phyloP scores from a whole-genome alignment of 37 sponge, comb jelly and placozoan genomes.

The Aplysina aerophoba region DNA sequence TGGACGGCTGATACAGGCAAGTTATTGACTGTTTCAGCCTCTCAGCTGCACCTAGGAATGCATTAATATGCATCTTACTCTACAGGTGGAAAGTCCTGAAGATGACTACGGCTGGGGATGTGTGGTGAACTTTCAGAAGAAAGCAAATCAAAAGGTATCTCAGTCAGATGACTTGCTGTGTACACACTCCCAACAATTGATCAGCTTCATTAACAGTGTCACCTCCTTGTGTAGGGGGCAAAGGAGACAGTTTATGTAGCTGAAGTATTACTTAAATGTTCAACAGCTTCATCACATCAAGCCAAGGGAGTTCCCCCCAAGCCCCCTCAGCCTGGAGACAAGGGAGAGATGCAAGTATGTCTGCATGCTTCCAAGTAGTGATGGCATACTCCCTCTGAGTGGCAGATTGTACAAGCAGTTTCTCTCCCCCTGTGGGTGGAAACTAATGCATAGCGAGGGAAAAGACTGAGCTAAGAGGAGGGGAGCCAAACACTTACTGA shows the following conservation, averaged over 20 bases:
- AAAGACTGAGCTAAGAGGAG: too few relatives aligned
- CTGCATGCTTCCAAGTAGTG: neutral
- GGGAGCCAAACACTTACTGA: too few relatives aligned
- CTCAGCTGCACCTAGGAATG: neutral
- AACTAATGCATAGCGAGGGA: too few relatives aligned
- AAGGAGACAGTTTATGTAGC: conserved; percentile 78
- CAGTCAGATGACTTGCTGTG: neutral
- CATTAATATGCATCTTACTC: neutral
- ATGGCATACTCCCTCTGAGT: too few relatives aligned
- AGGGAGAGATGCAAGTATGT: conserved; percentile 84
- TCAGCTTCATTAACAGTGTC: neutral
- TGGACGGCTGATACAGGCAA: conserved; percentile 86
- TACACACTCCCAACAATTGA: neutral
- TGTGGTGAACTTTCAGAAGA: conserved; percentile 97
- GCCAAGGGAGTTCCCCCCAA: conserved; percentile 68
- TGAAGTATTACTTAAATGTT: conserved; percentile 86
- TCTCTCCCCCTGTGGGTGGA: too few relatives aligned
- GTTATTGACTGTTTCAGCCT: neutral
- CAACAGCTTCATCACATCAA: conserved; percentile 59
- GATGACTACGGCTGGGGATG: conserved; percentile 97
- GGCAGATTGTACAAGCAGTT: too few relatives aligned
- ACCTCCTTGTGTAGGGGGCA: conserved; percentile 33
- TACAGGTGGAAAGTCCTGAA: conserved; percentile 60
- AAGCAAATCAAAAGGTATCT: conserved; percentile 69
- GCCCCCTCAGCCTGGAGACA: conserved; percentile 79